Evolutionary conservation across 2,797 vertebrate genomes (phyloP), one percentile per base, ranked within the genome.

Genomic region (Chloroceryle amazona): DNA sequence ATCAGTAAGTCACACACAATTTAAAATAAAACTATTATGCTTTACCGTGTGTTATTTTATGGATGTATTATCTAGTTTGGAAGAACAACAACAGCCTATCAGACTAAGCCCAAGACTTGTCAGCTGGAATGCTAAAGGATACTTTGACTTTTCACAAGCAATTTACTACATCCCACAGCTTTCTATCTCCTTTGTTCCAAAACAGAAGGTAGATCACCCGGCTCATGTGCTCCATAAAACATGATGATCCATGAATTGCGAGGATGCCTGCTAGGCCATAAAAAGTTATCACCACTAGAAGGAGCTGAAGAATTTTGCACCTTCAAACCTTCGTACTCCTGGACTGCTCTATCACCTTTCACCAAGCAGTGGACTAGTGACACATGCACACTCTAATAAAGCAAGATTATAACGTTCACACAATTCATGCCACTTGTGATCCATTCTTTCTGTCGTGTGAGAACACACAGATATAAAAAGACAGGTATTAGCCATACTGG

Each of bases 151-250:
- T 90, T 81, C 87, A 88, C 79, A 94, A 90, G 41, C 68, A 52
- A 83, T 92, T 79, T 93, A 81, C 39, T 8, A 22, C 4, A 1
- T 81, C 54, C 65, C 68, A 71, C 41, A 94, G 84, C 60, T 81
- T 93, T 83, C 80, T n/a, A 49, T 61, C 44, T 81, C 70, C 73
- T 90, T 95, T 92, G 78, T 62, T 86, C 54, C 54, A 60, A 89
- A 88, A 66, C 37, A 92, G 81, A 93, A 82, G 63, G 58, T 71
- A 85, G 72, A 97, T 88, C 76, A 83, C 33, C 14, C 41, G 1
- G 57, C 61, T 92, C 63, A 86, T 1, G 16, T 0, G 14, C 71
- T 51, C 87, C 78, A 93, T 79, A 80, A 85, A 95, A 85, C 66
- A 87, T 0, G 0, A 73, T 76, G 85, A 93, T 68, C 51, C 72